phyloP scores from a whole-genome alignment of 2,113 vertebrate genomes.

The Rhinoderma darwinii region DNA sequence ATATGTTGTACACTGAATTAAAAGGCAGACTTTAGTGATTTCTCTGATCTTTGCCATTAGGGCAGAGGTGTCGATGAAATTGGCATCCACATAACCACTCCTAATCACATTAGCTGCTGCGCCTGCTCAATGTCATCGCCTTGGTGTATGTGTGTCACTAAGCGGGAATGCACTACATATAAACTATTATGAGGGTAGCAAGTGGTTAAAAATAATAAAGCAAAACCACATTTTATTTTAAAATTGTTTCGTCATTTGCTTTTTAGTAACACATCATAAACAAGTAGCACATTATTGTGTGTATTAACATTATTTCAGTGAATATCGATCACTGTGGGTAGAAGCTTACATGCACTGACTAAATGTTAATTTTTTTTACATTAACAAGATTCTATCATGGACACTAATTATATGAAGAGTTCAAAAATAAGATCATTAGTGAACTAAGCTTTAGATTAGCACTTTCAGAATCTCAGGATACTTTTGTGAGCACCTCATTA shows the following conservation, averaged over 20 bases:
- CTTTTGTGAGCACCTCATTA: conserved; percentile 50
- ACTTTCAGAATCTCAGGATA: conserved; percentile 35
- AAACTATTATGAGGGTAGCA: too few species aligned
- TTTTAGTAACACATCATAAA: not conserved
- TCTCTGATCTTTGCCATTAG: too few species aligned
- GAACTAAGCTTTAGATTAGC: conserved; percentile 30
- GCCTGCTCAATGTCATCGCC: too few species aligned
- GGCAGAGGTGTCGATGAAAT: too few species aligned
- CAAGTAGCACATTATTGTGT: not conserved
- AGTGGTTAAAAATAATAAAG: not conserved
- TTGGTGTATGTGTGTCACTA: too few species aligned
- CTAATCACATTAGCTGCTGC: too few species aligned
- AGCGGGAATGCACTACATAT: too few species aligned
- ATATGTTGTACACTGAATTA: too few species aligned
- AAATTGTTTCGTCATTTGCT: not conserved
- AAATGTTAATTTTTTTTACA: not conserved
- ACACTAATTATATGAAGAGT: conserved; percentile 33
- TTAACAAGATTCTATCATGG: conserved; percentile 26
- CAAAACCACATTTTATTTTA: not conserved
- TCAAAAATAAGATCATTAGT: conserved; percentile 48
- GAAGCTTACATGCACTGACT: not conserved
- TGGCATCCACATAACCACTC: too few species aligned
- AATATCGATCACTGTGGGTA: not conserved
- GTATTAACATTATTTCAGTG: not conserved
- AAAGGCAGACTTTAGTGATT: too few species aligned